Evolutionary conservation across 2,888 invertebrate species (phyloP).

Genomic region (Parnassius mnemosyne): DNA sequence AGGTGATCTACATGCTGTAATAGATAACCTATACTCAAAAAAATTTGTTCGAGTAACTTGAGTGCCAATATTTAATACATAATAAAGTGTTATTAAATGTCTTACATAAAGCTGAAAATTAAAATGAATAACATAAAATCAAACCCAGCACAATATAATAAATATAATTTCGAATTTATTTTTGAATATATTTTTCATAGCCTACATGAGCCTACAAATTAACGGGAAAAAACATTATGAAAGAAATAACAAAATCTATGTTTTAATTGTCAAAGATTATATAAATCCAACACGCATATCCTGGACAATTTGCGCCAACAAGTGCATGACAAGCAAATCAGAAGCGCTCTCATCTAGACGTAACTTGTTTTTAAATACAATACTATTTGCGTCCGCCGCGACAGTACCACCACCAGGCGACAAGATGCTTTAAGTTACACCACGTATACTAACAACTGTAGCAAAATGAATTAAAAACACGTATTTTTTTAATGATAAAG

Average conservation of each 20-base stretch:
- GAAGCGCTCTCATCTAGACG: conserved; percentile 44
- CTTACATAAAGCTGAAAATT: background rate
- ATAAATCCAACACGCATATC: conserved; percentile 32
- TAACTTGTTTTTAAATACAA: conserved; percentile 52
- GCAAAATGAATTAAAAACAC: background rate
- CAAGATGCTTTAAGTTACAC: conserved; percentile 23
- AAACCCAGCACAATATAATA: background rate
- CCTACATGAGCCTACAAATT: too few species aligned
- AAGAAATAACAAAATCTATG: conserved; percentile 28
- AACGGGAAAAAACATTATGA: background rate
- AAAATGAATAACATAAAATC: background rate
- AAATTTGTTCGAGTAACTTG: conserved; percentile 39
- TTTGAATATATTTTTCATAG: too few species aligned
- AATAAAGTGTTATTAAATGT: conserved; percentile 2
- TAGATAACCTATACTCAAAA: conserved; percentile 38
- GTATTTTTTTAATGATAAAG: too few species aligned
- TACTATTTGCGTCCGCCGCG: conserved; percentile 36
- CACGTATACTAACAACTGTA: conserved; percentile 19
- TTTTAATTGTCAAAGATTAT: conserved; percentile 14
- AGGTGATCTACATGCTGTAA: conserved; percentile 30
- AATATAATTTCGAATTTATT: background rate
- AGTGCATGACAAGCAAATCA: conserved; percentile 51
- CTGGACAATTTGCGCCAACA: conserved; percentile 31
- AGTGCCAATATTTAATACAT: conserved; percentile 29
- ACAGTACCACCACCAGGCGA: conserved; percentile 16